A percentile compares a stretch with the other conserved stretches of the same genome.
These are phyloP conservation scores for Haemorhous mexicanus DNA, from an alignment of 2,113 vertebrate genomes.

Conservation along the genomic window DNA sequence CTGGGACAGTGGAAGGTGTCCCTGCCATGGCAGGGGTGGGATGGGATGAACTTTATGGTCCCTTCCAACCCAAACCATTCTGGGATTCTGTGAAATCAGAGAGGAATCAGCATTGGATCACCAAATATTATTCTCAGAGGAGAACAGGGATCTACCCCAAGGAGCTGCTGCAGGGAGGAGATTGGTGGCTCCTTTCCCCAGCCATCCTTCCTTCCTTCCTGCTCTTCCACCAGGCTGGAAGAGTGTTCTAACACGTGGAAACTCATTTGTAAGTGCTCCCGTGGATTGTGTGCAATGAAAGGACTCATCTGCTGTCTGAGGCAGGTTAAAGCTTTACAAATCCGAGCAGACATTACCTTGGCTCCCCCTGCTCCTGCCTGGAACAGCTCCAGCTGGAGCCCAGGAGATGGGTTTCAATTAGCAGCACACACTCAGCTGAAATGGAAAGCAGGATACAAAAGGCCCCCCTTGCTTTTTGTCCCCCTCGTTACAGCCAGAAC, in stretches of 20 bases:
- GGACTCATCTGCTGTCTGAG: not conserved
- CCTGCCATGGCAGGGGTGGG: not conserved
- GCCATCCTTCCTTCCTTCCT: not conserved
- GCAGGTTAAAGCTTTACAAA: not conserved
- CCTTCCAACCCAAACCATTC: not conserved
- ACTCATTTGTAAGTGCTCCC: not conserved
- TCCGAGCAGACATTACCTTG: not conserved
- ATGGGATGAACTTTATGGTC: not conserved
- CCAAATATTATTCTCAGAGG: rapidly evolving
- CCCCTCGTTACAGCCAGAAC: not conserved
- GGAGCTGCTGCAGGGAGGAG: not conserved
- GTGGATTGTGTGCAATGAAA: not conserved
- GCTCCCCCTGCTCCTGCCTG: not conserved
- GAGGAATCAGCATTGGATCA: not conserved
- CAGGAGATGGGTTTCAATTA: not conserved
- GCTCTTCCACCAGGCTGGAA: not conserved
- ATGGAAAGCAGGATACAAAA: not conserved
- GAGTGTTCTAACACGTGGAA: rapidly evolving
- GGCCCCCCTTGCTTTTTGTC: not conserved
- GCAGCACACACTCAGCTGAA: not conserved
- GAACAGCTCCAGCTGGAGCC: not conserved
- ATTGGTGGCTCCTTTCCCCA: rapidly evolving
- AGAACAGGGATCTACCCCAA: not conserved
- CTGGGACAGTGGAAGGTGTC: rapidly evolving
- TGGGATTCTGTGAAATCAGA: not conserved